A percentile compares a stretch with the other conserved stretches of the same genome.
Conservation (phyloP, 2,113 vertebrate genomes). For the Rallus limicola region DNA sequence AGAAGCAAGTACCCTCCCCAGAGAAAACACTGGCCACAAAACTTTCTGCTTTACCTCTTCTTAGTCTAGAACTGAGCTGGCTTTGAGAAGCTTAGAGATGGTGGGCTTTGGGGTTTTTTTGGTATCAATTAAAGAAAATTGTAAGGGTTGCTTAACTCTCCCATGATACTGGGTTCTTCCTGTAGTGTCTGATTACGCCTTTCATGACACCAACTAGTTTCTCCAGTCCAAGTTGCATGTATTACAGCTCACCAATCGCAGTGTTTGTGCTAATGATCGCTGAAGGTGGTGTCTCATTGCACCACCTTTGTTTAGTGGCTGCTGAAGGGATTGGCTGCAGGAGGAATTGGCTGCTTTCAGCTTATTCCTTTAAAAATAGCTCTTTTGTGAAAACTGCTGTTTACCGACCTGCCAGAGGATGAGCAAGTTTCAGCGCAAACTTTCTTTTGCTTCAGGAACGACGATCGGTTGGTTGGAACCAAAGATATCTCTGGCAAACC, state of each 20-base stretch:
- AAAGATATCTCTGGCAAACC: slow-evolving; percentile 86
- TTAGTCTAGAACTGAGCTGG: neutral
- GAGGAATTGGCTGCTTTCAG: slow-evolving; percentile 63
- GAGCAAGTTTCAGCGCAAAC: slow-evolving; percentile 83
- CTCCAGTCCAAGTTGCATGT: slow-evolving; percentile 47
- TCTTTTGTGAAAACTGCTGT: slow-evolving; percentile 38
- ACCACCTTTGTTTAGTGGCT: slow-evolving; percentile 62
- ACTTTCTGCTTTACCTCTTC: neutral
- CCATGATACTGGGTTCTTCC: slow-evolving; percentile 21
- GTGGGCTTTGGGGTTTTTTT: neutral
- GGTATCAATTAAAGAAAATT: neutral
- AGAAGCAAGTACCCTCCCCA: neutral
- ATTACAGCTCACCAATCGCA: slow-evolving; percentile 67
- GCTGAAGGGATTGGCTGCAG: slow-evolving; percentile 58
- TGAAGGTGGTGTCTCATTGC: slow-evolving; percentile 54
- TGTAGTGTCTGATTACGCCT: slow-evolving; percentile 72
- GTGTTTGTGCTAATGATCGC: slow-evolving; percentile 74
- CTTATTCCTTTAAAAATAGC: neutral
- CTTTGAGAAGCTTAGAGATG: neutral
- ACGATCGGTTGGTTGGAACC: slow-evolving; percentile 96
- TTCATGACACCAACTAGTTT: slow-evolving; percentile 61
- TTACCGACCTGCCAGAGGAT: slow-evolving; percentile 72
- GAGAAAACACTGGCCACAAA: neutral
- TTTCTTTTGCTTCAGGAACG: slow-evolving; percentile 85
- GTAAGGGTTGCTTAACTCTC: slow-evolving; percentile 17